These are phyloP conservation scores for Arctocebus calabarensis DNA, from an alignment of 2,797 vertebrate genomes.

Conservation along the genomic window DNA sequence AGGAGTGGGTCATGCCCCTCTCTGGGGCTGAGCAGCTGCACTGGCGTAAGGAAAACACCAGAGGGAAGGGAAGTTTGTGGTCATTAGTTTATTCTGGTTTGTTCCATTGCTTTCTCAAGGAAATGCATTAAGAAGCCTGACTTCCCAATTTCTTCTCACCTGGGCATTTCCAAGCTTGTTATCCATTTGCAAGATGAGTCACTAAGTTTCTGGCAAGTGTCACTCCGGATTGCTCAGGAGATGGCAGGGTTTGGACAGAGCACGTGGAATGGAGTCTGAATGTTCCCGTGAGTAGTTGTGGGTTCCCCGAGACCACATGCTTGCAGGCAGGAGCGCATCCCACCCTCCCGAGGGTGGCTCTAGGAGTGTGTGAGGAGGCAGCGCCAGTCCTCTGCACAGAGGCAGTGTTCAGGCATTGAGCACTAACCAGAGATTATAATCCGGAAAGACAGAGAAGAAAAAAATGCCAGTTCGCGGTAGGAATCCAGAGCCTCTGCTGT, in stretches of 20 bases:
- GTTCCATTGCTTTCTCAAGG: not conserved
- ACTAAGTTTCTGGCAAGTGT: not conserved
- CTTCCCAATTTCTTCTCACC: not conserved
- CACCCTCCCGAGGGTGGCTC: accelerated
- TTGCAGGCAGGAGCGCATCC: accelerated
- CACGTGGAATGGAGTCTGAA: accelerated
- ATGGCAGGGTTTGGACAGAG: not conserved
- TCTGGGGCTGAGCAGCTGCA: not conserved
- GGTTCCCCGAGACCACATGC: not conserved
- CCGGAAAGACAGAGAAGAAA: not conserved
- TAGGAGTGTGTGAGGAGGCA: not conserved
- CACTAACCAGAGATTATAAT: not conserved
- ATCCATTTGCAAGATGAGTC: not conserved
- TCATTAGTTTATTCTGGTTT: not conserved
- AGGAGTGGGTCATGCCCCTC: not conserved
- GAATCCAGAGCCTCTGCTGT: not conserved
- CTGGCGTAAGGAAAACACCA: not conserved
- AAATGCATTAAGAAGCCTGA: not conserved
- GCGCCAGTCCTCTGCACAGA: not conserved
- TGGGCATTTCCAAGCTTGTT: not conserved
- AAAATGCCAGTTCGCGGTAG: not conserved
- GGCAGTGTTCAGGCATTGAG: not conserved
- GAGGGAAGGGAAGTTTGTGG: too few relatives aligned
- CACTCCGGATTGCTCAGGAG: not conserved
- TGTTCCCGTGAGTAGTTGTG: too few relatives aligned